Conservation (phyloP, 1,140 invertebrate species). For the Platyura marginata region DNA sequence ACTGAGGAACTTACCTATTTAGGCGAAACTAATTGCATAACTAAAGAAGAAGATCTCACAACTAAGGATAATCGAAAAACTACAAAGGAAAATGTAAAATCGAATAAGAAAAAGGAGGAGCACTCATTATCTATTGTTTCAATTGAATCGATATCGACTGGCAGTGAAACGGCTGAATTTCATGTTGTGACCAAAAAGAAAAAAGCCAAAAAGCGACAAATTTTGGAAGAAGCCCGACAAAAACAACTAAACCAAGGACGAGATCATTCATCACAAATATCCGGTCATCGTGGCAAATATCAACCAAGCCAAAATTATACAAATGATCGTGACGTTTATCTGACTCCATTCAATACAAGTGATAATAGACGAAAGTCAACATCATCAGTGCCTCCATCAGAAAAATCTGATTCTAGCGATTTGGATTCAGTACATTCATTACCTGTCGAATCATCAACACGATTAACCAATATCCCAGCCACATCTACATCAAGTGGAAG, state of each 20-base stretch:
- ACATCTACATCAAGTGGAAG: slow-evolving; percentile 16
- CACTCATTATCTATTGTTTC: neutral
- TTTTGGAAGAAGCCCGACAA: slow-evolving; percentile 14
- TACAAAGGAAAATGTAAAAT: slow-evolving; percentile 3
- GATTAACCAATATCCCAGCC: neutral
- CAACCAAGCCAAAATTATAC: slow-evolving; percentile 12
- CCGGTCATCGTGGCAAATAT: slow-evolving; percentile 5
- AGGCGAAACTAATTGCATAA: slow-evolving; percentile 6
- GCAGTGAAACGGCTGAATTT: slow-evolving; percentile 34
- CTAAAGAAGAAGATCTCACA: neutral
- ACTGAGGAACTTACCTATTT: slow-evolving; percentile 30
- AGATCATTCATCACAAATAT: slow-evolving; percentile 1
- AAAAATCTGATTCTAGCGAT: slow-evolving; percentile 49
- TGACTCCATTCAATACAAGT: slow-evolving; percentile 7
- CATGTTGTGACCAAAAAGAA: slow-evolving; percentile 50
- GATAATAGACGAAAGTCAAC: slow-evolving; percentile 32
- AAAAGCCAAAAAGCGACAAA: slow-evolving; percentile 43
- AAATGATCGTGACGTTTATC: slow-evolving; percentile 5
- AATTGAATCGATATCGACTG: slow-evolving; percentile 2
- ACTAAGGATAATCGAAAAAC: slow-evolving; percentile 4
- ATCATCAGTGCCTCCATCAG: slow-evolving; percentile 41
- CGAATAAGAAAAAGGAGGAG: neutral
- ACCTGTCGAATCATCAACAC: slow-evolving; percentile 31
- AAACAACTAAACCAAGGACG: slow-evolving; percentile 4
- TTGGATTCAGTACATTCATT: slow-evolving; percentile 54